These are phyloP conservation scores for Catharus minimus DNA, from an alignment of 2,113 vertebrate species.

Conservation along the genomic window DNA sequence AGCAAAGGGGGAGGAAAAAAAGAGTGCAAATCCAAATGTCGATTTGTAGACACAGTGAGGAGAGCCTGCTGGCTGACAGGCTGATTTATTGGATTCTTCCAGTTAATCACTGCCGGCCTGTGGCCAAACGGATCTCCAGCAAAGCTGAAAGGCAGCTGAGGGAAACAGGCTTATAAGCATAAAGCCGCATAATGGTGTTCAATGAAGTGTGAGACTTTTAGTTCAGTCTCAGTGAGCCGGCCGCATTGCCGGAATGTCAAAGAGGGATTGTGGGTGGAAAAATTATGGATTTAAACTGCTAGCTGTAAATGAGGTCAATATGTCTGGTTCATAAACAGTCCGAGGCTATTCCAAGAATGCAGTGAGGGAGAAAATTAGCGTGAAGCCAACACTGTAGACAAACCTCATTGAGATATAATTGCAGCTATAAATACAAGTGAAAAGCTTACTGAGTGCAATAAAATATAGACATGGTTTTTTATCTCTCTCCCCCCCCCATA, in stretches of 20 bases:
- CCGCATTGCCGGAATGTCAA: conserved; percentile 85
- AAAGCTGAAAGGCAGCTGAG: conserved; percentile 87
- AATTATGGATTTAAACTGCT: conserved; percentile 91
- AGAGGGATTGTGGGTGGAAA: conserved; percentile 88
- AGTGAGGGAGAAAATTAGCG: conserved; percentile 92
- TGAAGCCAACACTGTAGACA: conserved; percentile 90
- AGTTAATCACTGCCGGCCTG: conserved; percentile 90
- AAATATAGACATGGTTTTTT: conserved; percentile 82
- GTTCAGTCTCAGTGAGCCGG: conserved; percentile 92
- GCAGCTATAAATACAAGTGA: conserved; percentile 88
- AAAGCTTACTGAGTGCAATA: conserved; percentile 84
- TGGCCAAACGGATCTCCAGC: conserved; percentile 89
- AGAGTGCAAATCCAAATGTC: conserved; percentile 85
- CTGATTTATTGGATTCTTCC: conserved; percentile 98
- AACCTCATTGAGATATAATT: conserved; percentile 94
- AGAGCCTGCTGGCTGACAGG: conserved; percentile 88
- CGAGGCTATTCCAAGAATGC: conserved; percentile 90
- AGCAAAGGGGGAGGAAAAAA: not conserved
- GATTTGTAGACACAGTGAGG: conserved; percentile 85
- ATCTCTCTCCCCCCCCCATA: conserved; percentile 46
- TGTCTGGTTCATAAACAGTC: conserved; percentile 96
- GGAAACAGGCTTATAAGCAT: conserved; percentile 92
- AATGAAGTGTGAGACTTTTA: conserved; percentile 97
- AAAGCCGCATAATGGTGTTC: conserved; percentile 96
- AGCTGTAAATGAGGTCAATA: conserved; percentile 98